Evolutionary conservation across 2,797 vertebrate genomes (phyloP).

Genomic region (Trematomus bernacchii): DNA sequence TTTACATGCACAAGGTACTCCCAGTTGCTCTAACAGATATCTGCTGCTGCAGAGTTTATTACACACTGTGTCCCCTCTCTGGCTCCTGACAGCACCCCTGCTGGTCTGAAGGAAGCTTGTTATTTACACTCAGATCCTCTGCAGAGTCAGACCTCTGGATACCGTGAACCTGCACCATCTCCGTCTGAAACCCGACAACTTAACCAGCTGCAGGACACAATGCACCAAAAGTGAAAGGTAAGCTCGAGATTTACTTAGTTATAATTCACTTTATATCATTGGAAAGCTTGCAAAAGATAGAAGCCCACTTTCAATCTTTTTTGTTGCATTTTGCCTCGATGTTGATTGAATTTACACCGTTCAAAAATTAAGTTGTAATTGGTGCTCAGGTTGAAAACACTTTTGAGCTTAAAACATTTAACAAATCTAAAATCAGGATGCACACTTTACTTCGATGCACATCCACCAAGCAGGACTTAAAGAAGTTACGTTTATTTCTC

Average conservation of each 20-base stretch:
- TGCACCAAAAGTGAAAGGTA: conserved; percentile 46
- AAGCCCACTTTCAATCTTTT: neutral
- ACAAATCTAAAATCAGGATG: fast-evolving
- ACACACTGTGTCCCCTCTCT: neutral
- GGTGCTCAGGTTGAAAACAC: neutral
- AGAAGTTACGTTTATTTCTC: neutral
- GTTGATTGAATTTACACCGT: neutral
- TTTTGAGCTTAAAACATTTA: neutral
- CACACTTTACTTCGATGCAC: neutral
- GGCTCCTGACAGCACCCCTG: conserved; percentile 46
- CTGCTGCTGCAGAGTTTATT: neutral
- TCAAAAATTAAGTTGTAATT: neutral
- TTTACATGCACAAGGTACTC: neutral
- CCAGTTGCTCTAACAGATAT: no score
- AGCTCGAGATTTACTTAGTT: neutral
- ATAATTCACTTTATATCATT: neutral
- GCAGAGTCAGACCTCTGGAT: conserved; percentile 29
- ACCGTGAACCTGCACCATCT: neutral
- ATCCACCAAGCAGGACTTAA: neutral
- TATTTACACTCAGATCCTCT: conserved; percentile 17
- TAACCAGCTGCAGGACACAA: neutral
- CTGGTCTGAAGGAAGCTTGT: conserved; percentile 20
- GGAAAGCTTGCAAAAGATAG: neutral
- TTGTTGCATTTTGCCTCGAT: no score
- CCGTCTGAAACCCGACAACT: neutral